Base-by-base conservation (phyloP, 2,797 vertebrate species). In the Mus spretus region DNA sequence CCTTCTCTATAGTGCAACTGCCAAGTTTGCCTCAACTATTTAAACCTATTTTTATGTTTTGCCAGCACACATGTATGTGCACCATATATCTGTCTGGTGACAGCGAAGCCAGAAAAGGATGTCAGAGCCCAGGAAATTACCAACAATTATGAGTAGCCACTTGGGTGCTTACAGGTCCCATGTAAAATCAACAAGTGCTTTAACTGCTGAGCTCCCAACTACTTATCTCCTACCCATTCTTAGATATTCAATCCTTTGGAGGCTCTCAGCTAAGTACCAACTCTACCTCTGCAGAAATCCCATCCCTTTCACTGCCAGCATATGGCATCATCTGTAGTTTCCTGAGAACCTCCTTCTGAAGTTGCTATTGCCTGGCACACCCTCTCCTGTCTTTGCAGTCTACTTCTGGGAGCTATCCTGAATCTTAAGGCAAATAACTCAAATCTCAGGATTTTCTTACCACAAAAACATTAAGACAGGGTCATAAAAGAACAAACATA, bases 401-500 rank as follows among this genome's bases (percentile, higher is more conserved):
- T 94, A 92, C 22, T 78, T 75, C 84, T 75, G 89, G 63, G 47
- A 91, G 50, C 15, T 72, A 81, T 31, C 63, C 77, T 91, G 70
- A 93, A 61, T 95, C 13, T 11, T 12, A 91, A 63, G 63, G 63
- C 34, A 85, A 81, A 82, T 34, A 89, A 90, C 19, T 90, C 77
- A 93, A 86, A 88, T 37, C 44, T 96, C 75, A 91, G 47, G 72
- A 83, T 91, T 93, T 91, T 90, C 67, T 92, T 89, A 85, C 83
- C 59, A 95, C 40, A 97, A 97, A 96, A 96, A 88, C 26, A 11
- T 72, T 57, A 97, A 93, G 82, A 81, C 72, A 91, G 2, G 40
- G 57, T 81, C 57, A 84, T 67, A 97, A 84, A 96, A 95, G 72
- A 78, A 22, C 57, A 88, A 67, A 88, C 31, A 79, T 50, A 15